phyloP scores from a whole-genome alignment of 2,113 vertebrate genomes.

The Camelus dromedarius region DNA sequence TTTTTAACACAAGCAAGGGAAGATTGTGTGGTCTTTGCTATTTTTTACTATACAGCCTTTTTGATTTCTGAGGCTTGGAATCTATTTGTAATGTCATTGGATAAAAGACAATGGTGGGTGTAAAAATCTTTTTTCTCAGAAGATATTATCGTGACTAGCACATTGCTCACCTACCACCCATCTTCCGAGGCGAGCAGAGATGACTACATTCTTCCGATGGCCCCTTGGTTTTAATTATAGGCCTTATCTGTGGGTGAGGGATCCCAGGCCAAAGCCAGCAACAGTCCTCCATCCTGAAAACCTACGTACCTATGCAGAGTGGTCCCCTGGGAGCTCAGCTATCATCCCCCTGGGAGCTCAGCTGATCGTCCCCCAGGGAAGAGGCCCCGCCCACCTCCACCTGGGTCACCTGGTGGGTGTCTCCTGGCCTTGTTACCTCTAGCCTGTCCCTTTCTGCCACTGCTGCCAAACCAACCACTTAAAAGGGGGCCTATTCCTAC shows the following conservation, averaged over 20 bases:
- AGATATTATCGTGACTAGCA: neutral
- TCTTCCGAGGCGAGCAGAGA: neutral
- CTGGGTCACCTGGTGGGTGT: neutral
- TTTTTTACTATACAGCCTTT: neutral
- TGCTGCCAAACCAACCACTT: neutral
- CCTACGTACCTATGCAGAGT: neutral
- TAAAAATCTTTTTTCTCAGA: slow-evolving; percentile 45
- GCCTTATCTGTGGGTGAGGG: neutral
- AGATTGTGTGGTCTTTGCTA: neutral
- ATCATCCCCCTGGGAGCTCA: neutral
- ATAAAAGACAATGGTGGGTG: slow-evolving; percentile 51
- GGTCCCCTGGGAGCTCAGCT: neutral
- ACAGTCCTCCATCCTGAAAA: neutral
- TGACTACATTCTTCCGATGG: neutral
- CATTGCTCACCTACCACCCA: neutral
- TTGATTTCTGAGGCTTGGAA: slow-evolving; percentile 38
- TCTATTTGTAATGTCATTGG: slow-evolving; percentile 33
- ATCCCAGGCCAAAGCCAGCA: accelerated
- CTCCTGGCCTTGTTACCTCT: neutral
- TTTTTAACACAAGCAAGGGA: neutral
- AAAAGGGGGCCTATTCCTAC: neutral
- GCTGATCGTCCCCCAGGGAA: neutral
- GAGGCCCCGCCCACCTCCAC: no score
- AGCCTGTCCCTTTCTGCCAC: neutral
- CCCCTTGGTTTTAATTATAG: neutral